Evolutionary conservation across 2,113 vertebrate genomes (phyloP).

Genomic region (Rafetus swinhoei): DNA sequence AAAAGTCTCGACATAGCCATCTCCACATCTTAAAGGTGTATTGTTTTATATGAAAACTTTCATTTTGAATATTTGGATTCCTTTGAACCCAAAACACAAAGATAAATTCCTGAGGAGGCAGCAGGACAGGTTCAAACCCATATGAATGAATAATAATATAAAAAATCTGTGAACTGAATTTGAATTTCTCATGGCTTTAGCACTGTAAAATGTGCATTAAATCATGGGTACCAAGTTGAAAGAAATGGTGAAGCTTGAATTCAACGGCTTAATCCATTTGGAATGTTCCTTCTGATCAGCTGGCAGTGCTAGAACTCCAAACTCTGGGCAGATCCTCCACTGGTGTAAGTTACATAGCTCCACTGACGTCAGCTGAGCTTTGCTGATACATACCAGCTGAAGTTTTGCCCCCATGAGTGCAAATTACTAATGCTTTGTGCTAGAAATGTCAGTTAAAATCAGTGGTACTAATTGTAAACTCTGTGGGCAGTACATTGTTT

Average conservation of each 20-base stretch:
- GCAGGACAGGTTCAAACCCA: neutral
- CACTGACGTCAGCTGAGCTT: neutral
- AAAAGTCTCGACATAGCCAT: neutral
- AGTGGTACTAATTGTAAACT: slow-evolving; percentile 44
- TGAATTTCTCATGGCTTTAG: neutral
- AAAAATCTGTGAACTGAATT: slow-evolving; percentile 16
- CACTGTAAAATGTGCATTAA: slow-evolving; percentile 19
- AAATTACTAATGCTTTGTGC: slow-evolving; percentile 54
- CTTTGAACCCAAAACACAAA: neutral
- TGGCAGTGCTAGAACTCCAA: slow-evolving; percentile 19
- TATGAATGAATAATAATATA: neutral
- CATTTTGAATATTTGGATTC: neutral
- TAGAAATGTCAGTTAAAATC: slow-evolving; percentile 57
- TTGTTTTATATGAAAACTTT: neutral
- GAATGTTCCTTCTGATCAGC: slow-evolving; percentile 8
- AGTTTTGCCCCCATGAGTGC: slow-evolving; percentile 8
- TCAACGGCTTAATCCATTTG: neutral
- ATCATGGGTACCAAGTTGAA: slow-evolving; percentile 16
- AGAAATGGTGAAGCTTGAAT: slow-evolving; percentile 31
- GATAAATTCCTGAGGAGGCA: neutral
- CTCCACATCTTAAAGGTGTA: neutral
- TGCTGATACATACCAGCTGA: slow-evolving; percentile 3
- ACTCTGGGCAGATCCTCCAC: neutral
- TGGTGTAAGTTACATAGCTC: neutral
- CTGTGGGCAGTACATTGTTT: slow-evolving; percentile 32